Evolutionary conservation across 2,113 vertebrate species (phyloP).

Genomic region (Phylloscopus trochilus): DNA sequence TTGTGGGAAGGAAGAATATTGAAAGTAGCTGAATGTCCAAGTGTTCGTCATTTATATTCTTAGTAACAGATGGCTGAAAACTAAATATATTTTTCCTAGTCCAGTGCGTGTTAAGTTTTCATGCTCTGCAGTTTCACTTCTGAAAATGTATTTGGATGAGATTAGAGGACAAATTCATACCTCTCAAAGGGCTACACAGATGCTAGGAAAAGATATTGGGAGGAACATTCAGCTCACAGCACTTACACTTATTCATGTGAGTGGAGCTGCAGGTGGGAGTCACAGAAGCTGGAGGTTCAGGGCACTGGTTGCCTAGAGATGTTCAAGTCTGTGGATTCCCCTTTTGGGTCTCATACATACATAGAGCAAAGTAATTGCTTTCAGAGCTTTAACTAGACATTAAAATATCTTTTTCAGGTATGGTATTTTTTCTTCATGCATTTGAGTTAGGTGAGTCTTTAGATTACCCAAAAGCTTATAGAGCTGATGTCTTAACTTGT

Average conservation of each 20-base stretch:
- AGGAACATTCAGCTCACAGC: background rate
- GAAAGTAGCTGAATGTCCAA: background rate
- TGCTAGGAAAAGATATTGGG: background rate
- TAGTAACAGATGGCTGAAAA: background rate
- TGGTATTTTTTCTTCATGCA: background rate
- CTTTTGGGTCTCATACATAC: background rate
- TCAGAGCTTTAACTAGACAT: background rate
- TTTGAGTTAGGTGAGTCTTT: constrained; percentile 11
- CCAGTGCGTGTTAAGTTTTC: background rate
- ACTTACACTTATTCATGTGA: background rate
- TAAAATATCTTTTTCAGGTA: constrained; percentile 10
- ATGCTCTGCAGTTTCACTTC: background rate
- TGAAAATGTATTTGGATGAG: background rate
- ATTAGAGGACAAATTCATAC: background rate
- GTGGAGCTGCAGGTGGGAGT: background rate
- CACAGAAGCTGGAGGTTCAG: background rate
- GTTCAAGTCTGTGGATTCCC: background rate
- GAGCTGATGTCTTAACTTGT: background rate
- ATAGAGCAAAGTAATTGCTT: background rate
- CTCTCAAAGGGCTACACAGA: background rate
- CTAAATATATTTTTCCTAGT: background rate
- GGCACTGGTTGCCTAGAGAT: background rate
- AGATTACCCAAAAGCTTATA: background rate
- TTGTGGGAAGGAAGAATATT: background rate
- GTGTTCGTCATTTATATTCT: background rate